A percentile compares a stretch with the other conserved stretches of the same genome.
Evolutionary conservation across 2,113 vertebrate genomes (phyloP).

Genomic region (Struthidea cinerea): DNA sequence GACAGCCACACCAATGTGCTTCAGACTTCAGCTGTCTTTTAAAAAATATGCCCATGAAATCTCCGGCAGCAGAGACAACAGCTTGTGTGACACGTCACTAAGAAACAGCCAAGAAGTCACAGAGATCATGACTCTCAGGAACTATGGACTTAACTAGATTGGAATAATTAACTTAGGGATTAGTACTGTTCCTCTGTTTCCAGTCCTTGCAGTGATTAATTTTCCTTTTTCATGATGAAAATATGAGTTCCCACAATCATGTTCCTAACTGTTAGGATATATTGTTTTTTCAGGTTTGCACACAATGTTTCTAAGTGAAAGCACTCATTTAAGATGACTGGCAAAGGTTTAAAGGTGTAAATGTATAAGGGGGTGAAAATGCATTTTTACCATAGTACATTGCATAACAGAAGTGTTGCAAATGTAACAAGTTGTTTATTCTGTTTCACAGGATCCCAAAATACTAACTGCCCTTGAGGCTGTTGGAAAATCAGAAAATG

Average conservation of each 20-base stretch:
- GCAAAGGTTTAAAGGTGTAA: not conserved
- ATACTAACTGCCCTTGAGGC: slow-evolving; percentile 89
- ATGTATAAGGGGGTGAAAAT: not conserved
- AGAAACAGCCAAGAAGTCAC: not conserved
- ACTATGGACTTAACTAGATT: not conserved
- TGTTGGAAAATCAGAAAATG: slow-evolving; percentile 87
- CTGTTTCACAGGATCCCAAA: slow-evolving; percentile 87
- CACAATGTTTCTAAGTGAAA: not conserved
- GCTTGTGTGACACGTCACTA: not conserved
- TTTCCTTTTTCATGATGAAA: not conserved
- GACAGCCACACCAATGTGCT: not conserved
- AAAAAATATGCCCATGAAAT: not conserved
- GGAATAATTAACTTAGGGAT: not conserved
- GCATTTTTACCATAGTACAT: not conserved
- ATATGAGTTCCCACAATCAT: not conserved
- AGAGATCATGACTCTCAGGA: not conserved
- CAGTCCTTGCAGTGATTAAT: not conserved
- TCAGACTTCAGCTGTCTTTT: not conserved
- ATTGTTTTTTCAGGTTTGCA: not conserved
- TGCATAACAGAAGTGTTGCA: not conserved
- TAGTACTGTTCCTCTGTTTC: not conserved
- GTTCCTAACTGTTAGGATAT: not conserved
- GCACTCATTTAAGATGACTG: not conserved
- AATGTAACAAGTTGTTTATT: slow-evolving; percentile 18
- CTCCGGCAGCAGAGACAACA: not conserved